Conservation (phyloP, 2,888 invertebrate genomes). For the Chymomyza amoena region DNA sequence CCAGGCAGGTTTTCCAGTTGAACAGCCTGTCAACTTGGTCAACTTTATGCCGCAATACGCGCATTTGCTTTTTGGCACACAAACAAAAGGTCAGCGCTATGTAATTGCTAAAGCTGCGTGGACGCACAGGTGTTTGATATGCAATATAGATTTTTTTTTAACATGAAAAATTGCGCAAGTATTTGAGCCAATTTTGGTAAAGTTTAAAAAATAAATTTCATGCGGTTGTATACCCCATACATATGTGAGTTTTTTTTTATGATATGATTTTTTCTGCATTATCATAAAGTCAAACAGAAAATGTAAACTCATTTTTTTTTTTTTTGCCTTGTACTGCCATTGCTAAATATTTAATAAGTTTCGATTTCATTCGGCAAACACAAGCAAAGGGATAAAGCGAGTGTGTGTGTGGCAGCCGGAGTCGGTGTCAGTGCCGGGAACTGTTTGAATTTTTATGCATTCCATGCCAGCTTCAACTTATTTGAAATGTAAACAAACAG, state of each 20-base stretch:
- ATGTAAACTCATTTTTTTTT: constrained; percentile 67
- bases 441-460: constrained; percentile 48
- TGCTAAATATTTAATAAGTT: constrained; percentile 78
- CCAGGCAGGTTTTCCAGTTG: constrained; percentile 21
- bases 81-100: constrained; percentile 49
- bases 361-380: constrained; percentile 70
- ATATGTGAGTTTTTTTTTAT: constrained; percentile 33
- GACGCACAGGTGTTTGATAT: neutral
- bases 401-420: neutral
- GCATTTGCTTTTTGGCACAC: constrained; percentile 3
- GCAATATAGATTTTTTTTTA: neutral
- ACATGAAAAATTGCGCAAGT: neutral
- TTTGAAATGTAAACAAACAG: constrained; percentile 37
- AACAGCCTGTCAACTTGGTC: neutral
- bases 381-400: constrained; percentile 7
- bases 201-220: neutral
- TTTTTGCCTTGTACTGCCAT: constrained; percentile 53
- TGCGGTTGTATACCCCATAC: neutral
- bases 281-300: constrained; percentile 73
- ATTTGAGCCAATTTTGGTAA: neutral
- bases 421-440: constrained; percentile 21
- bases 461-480: constrained; percentile 20
- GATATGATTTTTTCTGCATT: constrained; percentile 46
- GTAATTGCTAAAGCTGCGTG: neutral
- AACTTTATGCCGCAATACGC: neutral